Evolutionary conservation across 2,113 vertebrate species (phyloP), one percentile per base, ranked within the genome.

Genomic region (Galeopterus variegatus): DNA sequence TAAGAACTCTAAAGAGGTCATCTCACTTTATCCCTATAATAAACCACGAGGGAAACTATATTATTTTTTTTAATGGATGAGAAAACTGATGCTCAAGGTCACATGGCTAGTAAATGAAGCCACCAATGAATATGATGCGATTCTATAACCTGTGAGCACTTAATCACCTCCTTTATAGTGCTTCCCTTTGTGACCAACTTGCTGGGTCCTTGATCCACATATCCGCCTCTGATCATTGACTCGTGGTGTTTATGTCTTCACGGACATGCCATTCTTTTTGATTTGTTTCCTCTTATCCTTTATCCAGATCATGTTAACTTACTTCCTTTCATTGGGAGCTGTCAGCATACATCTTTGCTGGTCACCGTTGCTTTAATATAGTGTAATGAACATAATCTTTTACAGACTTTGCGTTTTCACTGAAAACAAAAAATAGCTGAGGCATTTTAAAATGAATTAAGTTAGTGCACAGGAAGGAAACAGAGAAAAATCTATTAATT

Each of bases 401-500:
- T 73, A 73, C 9, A 56, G 50, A 81, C n/a, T 31, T 88, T 21
- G 8, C 64, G 7, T 77, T 64, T 81, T 77, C 58, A 33, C 19
- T 83, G 33, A 85, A 92, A 24, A 52, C 14, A 84, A 56, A 84
- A 50, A 50, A 65, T 93, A 93, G 62, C 24, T 80, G 28, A 88
- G 9, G 9, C 28, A 45, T 84, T 75, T 36, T 58, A 81, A 87
- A 88, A 31, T 50, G 52, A 94, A 82, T 90, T 75, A 82, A 94
- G 13, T 21, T 72, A 87, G 15, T 58, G 0, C 19, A 67, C 9
- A 70, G 54, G 6, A 73, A 64, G 12, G 33, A 41, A 93, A 48
- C 36, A 73, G 65, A 75, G 41, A 87, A 95, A 93, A 85, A 36
- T 77, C 18, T 72, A 6, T 88, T 84, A n/a, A 18, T 85, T 81